Conservation (phyloP, 2,797 vertebrate genomes). For the Acipenser transmontanus region DNA sequence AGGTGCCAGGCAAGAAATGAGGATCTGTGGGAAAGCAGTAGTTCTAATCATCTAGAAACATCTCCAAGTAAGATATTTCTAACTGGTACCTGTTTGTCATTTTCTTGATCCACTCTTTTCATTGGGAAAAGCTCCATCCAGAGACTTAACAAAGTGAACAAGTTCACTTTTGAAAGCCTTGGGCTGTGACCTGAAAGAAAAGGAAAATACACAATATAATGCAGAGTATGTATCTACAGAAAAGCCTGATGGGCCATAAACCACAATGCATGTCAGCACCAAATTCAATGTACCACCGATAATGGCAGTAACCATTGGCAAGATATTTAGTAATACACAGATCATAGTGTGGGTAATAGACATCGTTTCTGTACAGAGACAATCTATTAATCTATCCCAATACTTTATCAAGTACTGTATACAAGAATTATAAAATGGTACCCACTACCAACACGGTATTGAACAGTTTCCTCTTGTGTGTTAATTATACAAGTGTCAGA, state of each 20-base stretch:
- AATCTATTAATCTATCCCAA: no score
- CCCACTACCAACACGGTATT: no score
- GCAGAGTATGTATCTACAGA: neutral
- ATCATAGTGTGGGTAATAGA: neutral
- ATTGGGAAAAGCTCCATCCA: constrained; percentile 93
- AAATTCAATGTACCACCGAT: neutral
- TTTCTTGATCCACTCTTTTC: constrained; percentile 31
- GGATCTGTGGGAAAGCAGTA: no score
- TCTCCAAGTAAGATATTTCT: no score
- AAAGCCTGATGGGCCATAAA: neutral
- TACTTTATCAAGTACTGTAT: no score
- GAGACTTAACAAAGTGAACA: constrained; percentile 85
- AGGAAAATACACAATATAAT: constrained; percentile 6
- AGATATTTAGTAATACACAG: neutral
- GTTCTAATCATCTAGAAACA: no score
- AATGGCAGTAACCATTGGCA: neutral
- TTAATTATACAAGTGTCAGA: no score
- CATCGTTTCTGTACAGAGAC: no score
- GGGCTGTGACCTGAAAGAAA: constrained; percentile 66
- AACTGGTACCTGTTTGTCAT: constrained; percentile 50
- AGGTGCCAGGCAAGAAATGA: no score
- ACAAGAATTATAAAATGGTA: no score
- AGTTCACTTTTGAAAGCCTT: constrained; percentile 84
- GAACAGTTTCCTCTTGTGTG: no score
- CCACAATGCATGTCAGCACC: neutral